phyloP scores from a whole-genome alignment of 2,797 vertebrate genomes.

The Setipinna tenuifilis region DNA sequence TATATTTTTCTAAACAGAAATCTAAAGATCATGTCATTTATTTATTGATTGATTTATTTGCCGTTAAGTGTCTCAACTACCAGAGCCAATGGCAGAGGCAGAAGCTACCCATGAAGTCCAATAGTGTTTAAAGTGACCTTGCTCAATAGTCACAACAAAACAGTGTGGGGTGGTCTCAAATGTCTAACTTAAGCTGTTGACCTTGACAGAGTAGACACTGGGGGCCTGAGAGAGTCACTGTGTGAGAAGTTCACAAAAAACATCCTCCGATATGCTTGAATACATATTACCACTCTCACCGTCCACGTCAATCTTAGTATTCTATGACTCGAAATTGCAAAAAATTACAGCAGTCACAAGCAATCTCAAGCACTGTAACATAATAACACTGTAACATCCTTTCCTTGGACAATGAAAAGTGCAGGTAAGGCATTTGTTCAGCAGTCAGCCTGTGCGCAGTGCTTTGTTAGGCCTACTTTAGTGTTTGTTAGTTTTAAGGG shows the following conservation, averaged over 20 bases:
- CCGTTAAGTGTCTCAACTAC: neutral
- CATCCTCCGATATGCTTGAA: neutral
- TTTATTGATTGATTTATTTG: no score
- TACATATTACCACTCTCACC: neutral
- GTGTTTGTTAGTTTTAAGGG: neutral
- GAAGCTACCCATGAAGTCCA: constrained; percentile 29
- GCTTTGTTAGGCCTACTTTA: neutral
- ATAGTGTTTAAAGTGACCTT: constrained; percentile 17
- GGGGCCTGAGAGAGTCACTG: neutral
- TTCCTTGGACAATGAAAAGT: constrained; percentile 4
- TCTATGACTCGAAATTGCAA: neutral
- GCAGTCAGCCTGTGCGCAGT: neutral
- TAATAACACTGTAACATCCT: constrained; percentile 9
- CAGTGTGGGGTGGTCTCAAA: neutral
- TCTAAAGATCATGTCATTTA: neutral
- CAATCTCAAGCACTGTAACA: neutral
- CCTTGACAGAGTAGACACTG: neutral
- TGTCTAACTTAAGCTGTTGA: constrained; percentile 15
- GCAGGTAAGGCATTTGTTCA: constrained; percentile 9
- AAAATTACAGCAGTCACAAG: neutral
- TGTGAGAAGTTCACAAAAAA: neutral
- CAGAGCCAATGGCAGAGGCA: constrained; percentile 42
- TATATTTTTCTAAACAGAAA: neutral
- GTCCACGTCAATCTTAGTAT: neutral
- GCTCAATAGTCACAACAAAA: neutral